Evolutionary conservation across 2,797 vertebrate species (phyloP), one percentile per base, ranked within the genome.

Genomic region (Taenioides sp.): DNA sequence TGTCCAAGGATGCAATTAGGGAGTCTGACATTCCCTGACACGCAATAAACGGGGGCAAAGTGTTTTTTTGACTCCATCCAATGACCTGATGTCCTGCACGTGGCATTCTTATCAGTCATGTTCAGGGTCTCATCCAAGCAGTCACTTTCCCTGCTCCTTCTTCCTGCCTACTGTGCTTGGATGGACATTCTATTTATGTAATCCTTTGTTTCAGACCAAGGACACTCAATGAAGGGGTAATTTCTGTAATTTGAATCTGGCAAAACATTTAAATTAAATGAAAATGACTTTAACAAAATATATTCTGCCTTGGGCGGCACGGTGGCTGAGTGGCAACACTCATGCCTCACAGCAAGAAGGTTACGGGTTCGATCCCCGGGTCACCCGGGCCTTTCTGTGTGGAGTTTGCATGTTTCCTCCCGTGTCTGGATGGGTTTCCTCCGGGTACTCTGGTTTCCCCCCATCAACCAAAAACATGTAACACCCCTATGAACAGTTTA

Each of bases 21-120:
- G 57, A 65, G 23, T 65, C 49, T 72, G 78, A 27, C 67, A 71
- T 77, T 72, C 79, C 69, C 79, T 78, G 76, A 25, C 73, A 72
- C 62, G 73, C 78, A 43, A 64, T 78, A 28, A 62, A 49, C 43
- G n/a, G 11, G 64, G 67, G 75, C 43, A 14, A 67, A 65, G 57
- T n/a, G 67, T 64, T 28, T 79, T 4, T 17, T 10, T 66, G 65
- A 50, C 43, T 54, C 47, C 12, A 9, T 14, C 61, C 69, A 61
- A 31, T 37, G 59, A 49, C 37, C 37, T 68, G 50, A 61, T 49
- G 61, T 69, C 27, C 74, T 60, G 72, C 54, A 69, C 47, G 22
- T 73, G 68, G 71, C 67, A 71, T 73, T 80, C 43, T 79, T 74
- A 81, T 78, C 72, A 63, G 55, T 50, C 67, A 57, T 47, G 57